Base-by-base conservation (phyloP, 2,888 invertebrate species). In the Mongoloraphidia duomilia region DNA sequence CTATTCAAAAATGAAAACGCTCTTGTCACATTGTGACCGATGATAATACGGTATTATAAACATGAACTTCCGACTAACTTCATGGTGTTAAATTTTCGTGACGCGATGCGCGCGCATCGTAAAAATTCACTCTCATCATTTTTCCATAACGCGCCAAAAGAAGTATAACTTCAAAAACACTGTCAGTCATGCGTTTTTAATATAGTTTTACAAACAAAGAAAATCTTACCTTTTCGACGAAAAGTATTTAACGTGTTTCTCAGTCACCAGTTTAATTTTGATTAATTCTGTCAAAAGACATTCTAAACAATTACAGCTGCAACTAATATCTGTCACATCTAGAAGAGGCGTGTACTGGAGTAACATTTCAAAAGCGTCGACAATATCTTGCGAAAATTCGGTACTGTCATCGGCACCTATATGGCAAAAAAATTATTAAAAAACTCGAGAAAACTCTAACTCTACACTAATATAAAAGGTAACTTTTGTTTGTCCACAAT, bases 271-370 rank as follows among this genome's bases (percentile, higher is more conserved):
- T 63, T 84, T 81, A 40, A 84, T 75, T 63, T 86, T 87, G 1
- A 81, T 79, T 53, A 93, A 73, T 60, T 92, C 92, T 53, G 84
- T 85, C 36, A 93, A 65, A 41, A 95, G 69, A 59, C 84, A 84
- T 59, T 90, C 83, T 36, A 95, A 72, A 63, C 86, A 87, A 60
- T 92, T 93, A 61, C 91, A 92, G 14, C 84, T 84, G 62, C 87
- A 88, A 59, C 88, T 89, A 1, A 85, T 82, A 65, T 95, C 94
- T 67, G 92, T 84, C 52, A 89, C 80, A 67, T 95, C 92, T 13
- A 95, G 68, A 14, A 94, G 70, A 0, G 92, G 85, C 44, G 83
- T 82, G 56, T 86, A 87, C 61, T 87, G 84, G 4, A 93, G 67
- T n/a, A 95, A 70, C 56, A 86, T 73, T 61, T 92, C 89, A 60